Evolutionary conservation across 2,888 invertebrate species (phyloP), one percentile per base, ranked within the genome.

Genomic region (Andrena bicolor): DNA sequence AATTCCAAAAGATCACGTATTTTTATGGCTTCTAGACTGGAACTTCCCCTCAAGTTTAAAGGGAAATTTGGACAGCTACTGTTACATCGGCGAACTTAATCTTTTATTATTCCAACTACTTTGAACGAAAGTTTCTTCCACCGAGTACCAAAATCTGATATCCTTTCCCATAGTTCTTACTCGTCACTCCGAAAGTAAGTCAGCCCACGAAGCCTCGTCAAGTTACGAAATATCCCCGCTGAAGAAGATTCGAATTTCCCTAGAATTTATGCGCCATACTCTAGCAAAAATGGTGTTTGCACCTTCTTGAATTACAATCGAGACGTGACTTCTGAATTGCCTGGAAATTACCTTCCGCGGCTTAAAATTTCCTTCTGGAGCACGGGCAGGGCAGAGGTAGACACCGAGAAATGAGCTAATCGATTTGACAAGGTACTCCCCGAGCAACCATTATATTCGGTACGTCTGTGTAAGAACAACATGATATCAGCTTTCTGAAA

Each of bases 391-490:
- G 70, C 51, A 30, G 73, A 72, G 70, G 70, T 65, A 76, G 81
- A 69, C 80, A 76, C 48, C 70, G 74, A 70, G 84, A 86, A 85
- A 82, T 66, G 80, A 83, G 75, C 80, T 85, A 88, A 88, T 90
- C 85, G 87, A 89, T 90, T 90, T 89, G 89, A 91, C 88, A 88
- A 87, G 87, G 84, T 90, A 85, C 85, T 83, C 85, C 85, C 85
- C 73, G 90, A 90, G 90, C 89, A 88, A 82, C 90, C 91, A 90
- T 92, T 92, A 92, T 90, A 90, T 87, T 89, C 88, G 88, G 85
- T 86, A 79, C 80, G 88, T 85, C 87, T 87, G 83, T 86, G 88
- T 88, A 88, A 89, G 89, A 91, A 91, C 90, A 91, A 91, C 88
- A 90, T 89, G 90, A 89, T 90, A 88, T 88, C 88, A 87, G 86